These are phyloP conservation scores for Balaeniceps rex DNA, from an alignment of 2,113 vertebrate genomes.

Conservation along the genomic window DNA sequence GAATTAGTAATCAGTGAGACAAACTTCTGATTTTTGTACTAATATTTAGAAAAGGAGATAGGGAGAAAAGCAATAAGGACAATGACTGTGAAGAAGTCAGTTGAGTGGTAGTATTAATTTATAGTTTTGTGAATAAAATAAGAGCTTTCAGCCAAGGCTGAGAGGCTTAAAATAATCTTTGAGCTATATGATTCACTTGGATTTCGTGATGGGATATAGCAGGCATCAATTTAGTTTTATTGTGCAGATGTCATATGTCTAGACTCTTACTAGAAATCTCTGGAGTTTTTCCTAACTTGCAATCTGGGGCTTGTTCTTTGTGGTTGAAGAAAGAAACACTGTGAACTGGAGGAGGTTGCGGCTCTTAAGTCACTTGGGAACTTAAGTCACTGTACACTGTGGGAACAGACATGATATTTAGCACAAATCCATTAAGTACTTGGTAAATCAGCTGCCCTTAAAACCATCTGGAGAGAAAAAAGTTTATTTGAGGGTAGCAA, in stretches of 20 bases:
- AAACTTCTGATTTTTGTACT: not conserved
- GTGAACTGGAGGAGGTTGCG: not conserved
- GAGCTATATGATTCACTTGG: not conserved
- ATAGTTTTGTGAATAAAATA: not conserved
- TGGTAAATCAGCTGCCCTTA: not conserved
- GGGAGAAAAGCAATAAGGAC: not conserved
- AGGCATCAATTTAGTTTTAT: conserved; percentile 9
- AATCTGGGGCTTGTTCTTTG: not conserved
- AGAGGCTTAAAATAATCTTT: not conserved
- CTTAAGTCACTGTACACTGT: not conserved
- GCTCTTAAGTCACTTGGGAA: not conserved
- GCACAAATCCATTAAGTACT: not conserved
- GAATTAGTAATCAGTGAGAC: not conserved
- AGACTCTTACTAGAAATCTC: not conserved
- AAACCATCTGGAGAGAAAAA: not conserved
- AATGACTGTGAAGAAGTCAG: not conserved
- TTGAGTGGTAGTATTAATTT: not conserved
- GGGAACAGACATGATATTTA: not conserved
- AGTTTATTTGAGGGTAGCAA: not conserved
- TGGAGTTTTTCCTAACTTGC: not conserved
- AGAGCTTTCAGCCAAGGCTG: not conserved
- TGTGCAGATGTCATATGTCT: not conserved
- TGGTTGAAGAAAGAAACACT: not conserved
- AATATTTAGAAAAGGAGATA: not conserved
- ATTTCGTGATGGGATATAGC: not conserved